Conservation (phyloP, 2,888 invertebrate genomes). For the Digitonthophagus gazella region DNA sequence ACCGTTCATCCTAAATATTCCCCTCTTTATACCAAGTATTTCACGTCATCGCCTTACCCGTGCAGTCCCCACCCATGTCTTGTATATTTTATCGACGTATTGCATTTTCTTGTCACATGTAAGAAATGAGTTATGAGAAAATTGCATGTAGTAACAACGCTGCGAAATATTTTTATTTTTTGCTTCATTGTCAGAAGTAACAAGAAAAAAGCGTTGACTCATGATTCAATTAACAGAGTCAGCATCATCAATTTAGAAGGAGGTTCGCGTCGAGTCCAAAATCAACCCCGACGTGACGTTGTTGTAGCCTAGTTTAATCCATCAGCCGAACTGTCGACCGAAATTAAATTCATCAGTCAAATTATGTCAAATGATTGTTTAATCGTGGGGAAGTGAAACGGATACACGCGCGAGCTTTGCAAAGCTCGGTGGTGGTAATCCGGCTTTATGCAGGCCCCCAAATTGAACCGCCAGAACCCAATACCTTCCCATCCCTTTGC, state of each 20-base stretch:
- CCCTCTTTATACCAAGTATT: slow-evolving; percentile 11
- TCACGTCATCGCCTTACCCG: slow-evolving; percentile 2
- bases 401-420: slow-evolving; percentile 32
- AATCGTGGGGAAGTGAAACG: slow-evolving; percentile 37
- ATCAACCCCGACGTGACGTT: not conserved
- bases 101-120: not conserved
- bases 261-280: not conserved
- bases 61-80: not conserved
- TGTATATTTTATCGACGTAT: not conserved
- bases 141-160: not conserved
- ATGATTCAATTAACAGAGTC: not conserved
- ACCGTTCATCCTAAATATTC: slow-evolving; percentile 4
- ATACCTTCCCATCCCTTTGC: slow-evolving; percentile 6
- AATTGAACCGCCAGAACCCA: slow-evolving; percentile 31
- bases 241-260: not conserved
- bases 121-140: not conserved
- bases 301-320: slow-evolving; percentile 12
- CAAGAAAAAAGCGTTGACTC: not conserved
- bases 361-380: slow-evolving; percentile 41
- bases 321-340: slow-evolving; percentile 32
- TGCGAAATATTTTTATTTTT: not conserved
- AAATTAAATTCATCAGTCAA: slow-evolving; percentile 43
- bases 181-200: too few relatives aligned
- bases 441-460: slow-evolving; percentile 28
- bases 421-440: slow-evolving; percentile 33